Percentiles rank a stretch among this genome's conserved stretches.
Evolutionary conservation across 1,140 invertebrate species (phyloP).

Genomic region (Ostrea edulis): DNA sequence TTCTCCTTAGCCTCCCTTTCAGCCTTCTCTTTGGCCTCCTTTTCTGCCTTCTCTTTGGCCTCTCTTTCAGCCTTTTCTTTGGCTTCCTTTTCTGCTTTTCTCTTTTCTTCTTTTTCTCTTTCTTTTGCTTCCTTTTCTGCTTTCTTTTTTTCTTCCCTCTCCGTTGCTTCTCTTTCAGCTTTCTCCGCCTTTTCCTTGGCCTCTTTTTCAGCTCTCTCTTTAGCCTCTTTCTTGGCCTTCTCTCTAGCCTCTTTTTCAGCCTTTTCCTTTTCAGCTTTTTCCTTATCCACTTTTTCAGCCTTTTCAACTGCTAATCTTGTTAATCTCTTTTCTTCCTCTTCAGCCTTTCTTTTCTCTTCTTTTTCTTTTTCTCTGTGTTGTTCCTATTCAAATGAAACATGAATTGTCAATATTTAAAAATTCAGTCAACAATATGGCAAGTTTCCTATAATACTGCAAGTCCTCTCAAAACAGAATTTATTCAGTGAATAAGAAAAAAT

Average conservation of each 20-base stretch:
- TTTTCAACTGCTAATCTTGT: not conserved
- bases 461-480: not conserved
- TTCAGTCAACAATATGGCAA: too few species aligned
- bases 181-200: not conserved
- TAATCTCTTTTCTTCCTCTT: not conserved
- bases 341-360: not conserved
- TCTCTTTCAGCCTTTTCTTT: too few species aligned
- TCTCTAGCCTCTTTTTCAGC: too few species aligned
- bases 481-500: not conserved
- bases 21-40: constrained; percentile 36
- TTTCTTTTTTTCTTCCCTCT: not conserved
- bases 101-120: not conserved
- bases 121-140: too few species aligned
- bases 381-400: not conserved
- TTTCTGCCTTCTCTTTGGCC: constrained; percentile 14
- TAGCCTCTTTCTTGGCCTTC: too few species aligned
- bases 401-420: too few species aligned
- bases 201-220: too few species aligned
- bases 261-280: too few species aligned
- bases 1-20: not conserved
- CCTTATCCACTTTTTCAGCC: too few species aligned
- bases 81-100: too few species aligned
- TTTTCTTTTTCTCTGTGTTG: not conserved
- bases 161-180: not conserved
- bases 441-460: not conserved